phyloP scores from a whole-genome alignment of 1,140 invertebrate species.

The Hyles vespertilio region DNA sequence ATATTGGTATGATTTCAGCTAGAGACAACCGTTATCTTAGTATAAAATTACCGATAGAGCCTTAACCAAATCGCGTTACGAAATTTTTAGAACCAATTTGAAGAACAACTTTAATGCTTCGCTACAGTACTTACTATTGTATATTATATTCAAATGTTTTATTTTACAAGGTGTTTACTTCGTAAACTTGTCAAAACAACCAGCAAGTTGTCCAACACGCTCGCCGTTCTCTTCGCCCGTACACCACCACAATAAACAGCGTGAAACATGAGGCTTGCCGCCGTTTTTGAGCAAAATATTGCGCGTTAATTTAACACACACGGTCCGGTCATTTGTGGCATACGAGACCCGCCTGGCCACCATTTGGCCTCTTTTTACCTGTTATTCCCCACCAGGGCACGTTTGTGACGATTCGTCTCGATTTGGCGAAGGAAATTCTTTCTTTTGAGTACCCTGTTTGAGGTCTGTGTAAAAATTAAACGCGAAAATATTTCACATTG shows the following conservation, averaged over 20 bases:
- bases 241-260: constrained; percentile 36
- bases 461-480: no score
- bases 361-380: constrained; percentile 43
- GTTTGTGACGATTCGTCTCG: constrained; percentile 46
- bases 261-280: constrained; percentile 64
- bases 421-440: constrained; percentile 37
- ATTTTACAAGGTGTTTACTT: no score
- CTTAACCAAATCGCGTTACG: no score
- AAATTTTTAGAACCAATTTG: no score
- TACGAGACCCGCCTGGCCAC: constrained; percentile 31
- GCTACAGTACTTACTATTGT: no score
- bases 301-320: constrained; percentile 70
- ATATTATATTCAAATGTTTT: no score
- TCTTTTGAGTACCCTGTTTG: background rate
- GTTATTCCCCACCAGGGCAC: constrained; percentile 35
- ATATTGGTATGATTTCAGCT: no score
- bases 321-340: constrained; percentile 55
- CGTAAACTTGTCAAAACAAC: no score
- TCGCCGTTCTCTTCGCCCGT: constrained; percentile 29
- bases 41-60: no score
- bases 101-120: no score
- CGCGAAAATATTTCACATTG: no score
- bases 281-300: constrained; percentile 70
- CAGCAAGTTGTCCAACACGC: constrained; percentile 7
- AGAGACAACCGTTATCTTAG: no score